phyloP scores from a whole-genome alignment of 2,113 vertebrate genomes.

The Pachypanchax playfairii region DNA sequence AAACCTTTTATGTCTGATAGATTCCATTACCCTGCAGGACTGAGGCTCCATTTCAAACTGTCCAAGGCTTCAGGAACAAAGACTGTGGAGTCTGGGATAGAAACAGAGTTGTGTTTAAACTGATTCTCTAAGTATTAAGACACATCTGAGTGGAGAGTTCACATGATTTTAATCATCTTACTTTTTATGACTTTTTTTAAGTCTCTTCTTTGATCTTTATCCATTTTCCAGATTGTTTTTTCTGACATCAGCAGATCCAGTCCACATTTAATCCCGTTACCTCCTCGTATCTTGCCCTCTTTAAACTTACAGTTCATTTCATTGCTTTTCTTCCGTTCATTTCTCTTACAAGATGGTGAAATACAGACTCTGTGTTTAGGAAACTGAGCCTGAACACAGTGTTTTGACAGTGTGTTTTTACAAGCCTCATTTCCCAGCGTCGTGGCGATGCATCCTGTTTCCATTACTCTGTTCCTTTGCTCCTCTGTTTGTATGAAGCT shows the following conservation, averaged over 20 bases:
- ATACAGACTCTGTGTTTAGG: background rate
- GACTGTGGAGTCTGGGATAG: no score
- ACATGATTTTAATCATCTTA: background rate
- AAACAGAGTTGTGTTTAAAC: no score
- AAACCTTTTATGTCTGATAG: no score
- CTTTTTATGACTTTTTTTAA: background rate
- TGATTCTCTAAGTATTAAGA: no score
- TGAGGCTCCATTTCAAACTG: no score
- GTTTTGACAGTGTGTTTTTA: slow-evolving; percentile 37
- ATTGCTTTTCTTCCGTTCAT: slow-evolving; percentile 3
- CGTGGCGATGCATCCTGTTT: slow-evolving; percentile 56
- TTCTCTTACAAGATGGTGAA: background rate
- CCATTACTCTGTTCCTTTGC: slow-evolving; percentile 43
- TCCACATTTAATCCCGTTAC: background rate
- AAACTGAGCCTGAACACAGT: slow-evolving; percentile 17
- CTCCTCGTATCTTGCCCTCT: background rate
- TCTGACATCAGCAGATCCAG: background rate
- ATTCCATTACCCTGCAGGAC: no score
- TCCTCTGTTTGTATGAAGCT: slow-evolving; percentile 27
- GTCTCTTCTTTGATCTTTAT: background rate
- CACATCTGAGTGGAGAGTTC: no score
- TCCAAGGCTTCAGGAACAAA: no score
- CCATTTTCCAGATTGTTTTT: background rate
- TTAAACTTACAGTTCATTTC: background rate
- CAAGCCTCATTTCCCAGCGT: slow-evolving; percentile 35